Base-by-base conservation (phyloP, 2,113 vertebrate species). In the Mus pahari region DNA sequence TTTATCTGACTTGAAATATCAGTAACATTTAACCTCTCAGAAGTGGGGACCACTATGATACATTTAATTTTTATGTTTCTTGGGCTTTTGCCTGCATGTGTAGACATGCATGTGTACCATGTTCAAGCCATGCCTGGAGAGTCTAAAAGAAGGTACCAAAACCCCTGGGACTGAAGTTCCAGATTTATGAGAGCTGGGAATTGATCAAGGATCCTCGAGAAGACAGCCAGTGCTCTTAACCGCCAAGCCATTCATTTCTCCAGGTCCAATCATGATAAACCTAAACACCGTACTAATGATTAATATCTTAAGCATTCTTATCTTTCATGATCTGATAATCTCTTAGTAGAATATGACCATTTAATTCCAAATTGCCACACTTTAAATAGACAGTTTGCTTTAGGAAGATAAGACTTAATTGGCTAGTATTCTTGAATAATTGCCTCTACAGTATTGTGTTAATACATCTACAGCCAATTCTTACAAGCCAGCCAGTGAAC, bases 401-500 rank as follows among this genome's bases (percentile, higher is more conserved):
- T 86, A 68, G 74, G 89, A 86, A 31, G 19, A 71, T 90, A 78
- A 22, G 39, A 73, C n/a, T 86, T 70, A 60, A 68, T 19, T 71
- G 60, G 70, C 89, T 53, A 70, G 28, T 4, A 68, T 53, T 78
- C 7, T 7, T 79, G 66, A 86, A 17, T 79, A 90, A 84, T 55
- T 62, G 20, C 53, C 71, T 86, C 39, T 71, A 92, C 42, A 50
- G 16, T 1, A 16, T 2, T 53, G 16, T 19, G 39, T 92, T 89
- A 86, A 68, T 55, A 20, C 89, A 74, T 77, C 26, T 33, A 58
- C 71, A 83, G 17, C 48, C 31, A 84, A 64, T 45, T 48, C 86
- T 96, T 90, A 42, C 73, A 91, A 91, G 74, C 50, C 94, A 95
- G 62, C 39, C 81, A 88, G 58, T 48, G 58, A 64, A 74, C 88